Percentiles rank a stretch among this genome's conserved stretches.
These are phyloP conservation scores for Gorilla gorilla DNA, from an alignment of 2,113 vertebrate genomes.

Conservation along the genomic window DNA sequence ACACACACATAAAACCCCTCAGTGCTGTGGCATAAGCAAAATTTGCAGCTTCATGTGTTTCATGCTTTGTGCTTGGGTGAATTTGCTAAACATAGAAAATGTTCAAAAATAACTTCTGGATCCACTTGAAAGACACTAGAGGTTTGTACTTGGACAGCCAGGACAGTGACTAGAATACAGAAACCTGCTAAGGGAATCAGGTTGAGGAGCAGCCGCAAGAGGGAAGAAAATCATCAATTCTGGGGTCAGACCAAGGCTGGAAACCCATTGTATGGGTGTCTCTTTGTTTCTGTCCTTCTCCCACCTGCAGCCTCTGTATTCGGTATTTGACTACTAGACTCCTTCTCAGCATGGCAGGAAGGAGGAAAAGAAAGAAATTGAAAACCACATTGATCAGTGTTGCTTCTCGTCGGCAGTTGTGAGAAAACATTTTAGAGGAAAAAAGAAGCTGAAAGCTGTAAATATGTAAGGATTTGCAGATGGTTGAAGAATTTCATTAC, in stretches of 20 bases:
- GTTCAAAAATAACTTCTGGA: constrained; percentile 62
- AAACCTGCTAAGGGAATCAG: neutral
- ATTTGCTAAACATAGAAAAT: constrained; percentile 44
- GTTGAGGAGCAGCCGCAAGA: neutral
- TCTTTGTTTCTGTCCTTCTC: neutral
- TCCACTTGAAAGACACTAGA: constrained; percentile 37
- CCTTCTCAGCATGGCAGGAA: neutral
- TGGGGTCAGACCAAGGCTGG: neutral
- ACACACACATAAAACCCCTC: neutral
- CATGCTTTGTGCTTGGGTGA: constrained; percentile 28
- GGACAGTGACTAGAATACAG: constrained; percentile 43
- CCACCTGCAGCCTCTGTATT: neutral
- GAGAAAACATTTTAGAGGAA: constrained; percentile 27
- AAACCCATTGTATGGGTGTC: neutral
- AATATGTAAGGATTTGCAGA: neutral
- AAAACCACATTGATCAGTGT: constrained; percentile 36
- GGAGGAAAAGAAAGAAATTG: constrained; percentile 26
- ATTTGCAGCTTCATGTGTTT: constrained; percentile 18
- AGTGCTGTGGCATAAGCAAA: neutral
- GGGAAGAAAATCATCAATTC: neutral
- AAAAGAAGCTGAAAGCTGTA: neutral
- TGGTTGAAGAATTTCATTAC: neutral
- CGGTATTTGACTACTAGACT: neutral
- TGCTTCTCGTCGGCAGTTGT: neutral
- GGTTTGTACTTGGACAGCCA: neutral